Evolutionary conservation across 1,140 invertebrate genomes (phyloP).

Genomic region (Matsumurasca onukii): DNA sequence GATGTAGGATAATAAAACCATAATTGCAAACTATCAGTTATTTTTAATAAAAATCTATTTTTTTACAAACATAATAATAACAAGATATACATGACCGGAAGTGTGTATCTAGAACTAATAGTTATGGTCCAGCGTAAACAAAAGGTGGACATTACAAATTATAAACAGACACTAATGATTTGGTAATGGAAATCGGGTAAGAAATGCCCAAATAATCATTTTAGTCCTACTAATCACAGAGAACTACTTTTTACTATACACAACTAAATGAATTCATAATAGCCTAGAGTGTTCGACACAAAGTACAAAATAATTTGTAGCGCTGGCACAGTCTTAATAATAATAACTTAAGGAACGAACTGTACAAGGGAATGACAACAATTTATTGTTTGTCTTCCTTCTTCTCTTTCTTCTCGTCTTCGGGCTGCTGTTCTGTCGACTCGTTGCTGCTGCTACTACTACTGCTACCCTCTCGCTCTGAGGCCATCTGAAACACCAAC

Average conservation of each 20-base stretch:
- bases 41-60: conserved; percentile 1
- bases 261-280: not conserved
- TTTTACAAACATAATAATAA: not conserved
- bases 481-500: conserved; percentile 36
- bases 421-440: conserved; percentile 15
- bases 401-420: conserved; percentile 24
- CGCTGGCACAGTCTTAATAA: conserved; percentile 11
- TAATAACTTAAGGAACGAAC: conserved; percentile 17
- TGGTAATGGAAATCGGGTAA: not conserved
- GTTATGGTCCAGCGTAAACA: not conserved
- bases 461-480: conserved; percentile 34
- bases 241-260: not conserved
- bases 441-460: conserved; percentile 30
- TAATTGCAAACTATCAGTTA: too few relatives aligned
- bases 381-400: conserved; percentile 26
- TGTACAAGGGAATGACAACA: not conserved
- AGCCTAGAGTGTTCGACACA: not conserved
- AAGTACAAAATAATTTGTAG: conserved; percentile 14
- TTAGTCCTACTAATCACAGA: not conserved
- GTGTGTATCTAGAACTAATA: not conserved
- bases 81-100: not conserved
- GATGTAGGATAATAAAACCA: too few relatives aligned
- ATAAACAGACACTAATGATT: not conserved
- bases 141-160: not conserved
- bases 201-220: not conserved